These are phyloP conservation scores for Athetis lepigone DNA, from an alignment of 2,888 invertebrate species.

Conservation along the genomic window DNA sequence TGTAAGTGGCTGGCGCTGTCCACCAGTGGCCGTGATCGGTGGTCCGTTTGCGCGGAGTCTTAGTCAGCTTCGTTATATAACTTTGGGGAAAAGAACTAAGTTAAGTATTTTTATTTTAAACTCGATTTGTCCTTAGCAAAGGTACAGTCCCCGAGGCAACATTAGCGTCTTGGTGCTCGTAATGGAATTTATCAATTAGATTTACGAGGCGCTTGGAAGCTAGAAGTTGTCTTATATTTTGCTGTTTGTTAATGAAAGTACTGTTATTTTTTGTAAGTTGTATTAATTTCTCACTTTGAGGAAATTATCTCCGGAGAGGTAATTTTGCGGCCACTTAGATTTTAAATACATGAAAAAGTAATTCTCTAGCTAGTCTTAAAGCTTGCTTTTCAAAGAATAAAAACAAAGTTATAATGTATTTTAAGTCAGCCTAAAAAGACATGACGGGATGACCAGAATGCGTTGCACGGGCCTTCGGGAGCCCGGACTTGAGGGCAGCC, in stretches of 20 bases:
- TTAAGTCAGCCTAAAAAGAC: too few species aligned
- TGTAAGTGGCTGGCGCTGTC: too few species aligned
- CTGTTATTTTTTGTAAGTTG: conserved; percentile 8
- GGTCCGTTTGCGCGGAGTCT: too few species aligned
- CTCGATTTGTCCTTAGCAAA: conserved; percentile 36
- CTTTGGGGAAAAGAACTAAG: conserved; percentile 31
- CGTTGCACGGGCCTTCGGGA: too few species aligned
- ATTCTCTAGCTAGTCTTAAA: background rate
- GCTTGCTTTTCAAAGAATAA: background rate
- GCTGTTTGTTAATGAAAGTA: conserved; percentile 3
- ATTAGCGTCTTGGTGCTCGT: conserved; percentile 37
- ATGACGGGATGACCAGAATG: too few species aligned
- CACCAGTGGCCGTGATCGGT: too few species aligned
- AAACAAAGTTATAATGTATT: too few species aligned
- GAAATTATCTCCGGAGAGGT: background rate
- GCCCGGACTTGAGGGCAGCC: too few species aligned
- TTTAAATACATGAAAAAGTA: background rate
- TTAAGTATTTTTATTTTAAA: conserved; percentile 52
- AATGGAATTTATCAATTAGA: conserved; percentile 38
- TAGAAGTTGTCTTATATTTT: conserved; percentile 14
- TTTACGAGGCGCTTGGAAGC: conserved; percentile 33
- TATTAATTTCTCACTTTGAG: background rate
- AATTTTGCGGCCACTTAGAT: background rate
- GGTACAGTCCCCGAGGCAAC: conserved; percentile 40
- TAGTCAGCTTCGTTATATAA: conserved; percentile 37